Evolutionary conservation across 2,888 invertebrate genomes (phyloP).

Genomic region (Eutolmus rufibarbis): DNA sequence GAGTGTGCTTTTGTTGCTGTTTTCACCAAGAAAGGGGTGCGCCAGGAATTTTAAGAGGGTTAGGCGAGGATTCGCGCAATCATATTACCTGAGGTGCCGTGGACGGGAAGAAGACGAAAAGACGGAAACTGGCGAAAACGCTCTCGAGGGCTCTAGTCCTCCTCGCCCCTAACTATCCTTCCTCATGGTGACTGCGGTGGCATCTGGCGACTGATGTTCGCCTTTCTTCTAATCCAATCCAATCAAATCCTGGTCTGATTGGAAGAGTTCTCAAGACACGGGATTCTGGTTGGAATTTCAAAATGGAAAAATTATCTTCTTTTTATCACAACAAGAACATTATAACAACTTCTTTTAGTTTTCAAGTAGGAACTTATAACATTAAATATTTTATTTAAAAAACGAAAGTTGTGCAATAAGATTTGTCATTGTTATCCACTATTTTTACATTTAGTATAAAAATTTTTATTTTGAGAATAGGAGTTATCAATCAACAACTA

Average conservation of each 20-base stretch:
- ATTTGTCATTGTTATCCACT: too few species aligned
- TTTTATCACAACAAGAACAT: not conserved
- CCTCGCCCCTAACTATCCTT: not conserved
- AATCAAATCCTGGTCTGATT: not conserved
- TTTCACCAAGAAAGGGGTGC: slow-evolving; percentile 22
- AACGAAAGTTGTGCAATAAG: too few species aligned
- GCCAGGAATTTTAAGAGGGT: slow-evolving; percentile 11
- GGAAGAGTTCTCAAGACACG: not conserved
- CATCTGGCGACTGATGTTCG: not conserved
- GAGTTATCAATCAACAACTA: too few species aligned
- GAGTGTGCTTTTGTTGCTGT: slow-evolving; percentile 10
- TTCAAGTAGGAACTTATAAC: too few species aligned
- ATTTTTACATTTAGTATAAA: too few species aligned
- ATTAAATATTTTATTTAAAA: too few species aligned
- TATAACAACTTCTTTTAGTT: not conserved
- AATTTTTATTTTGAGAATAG: too few species aligned
- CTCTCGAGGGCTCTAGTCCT: not conserved
- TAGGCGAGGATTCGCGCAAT: not conserved
- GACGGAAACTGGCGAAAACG: not conserved
- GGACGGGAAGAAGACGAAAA: not conserved
- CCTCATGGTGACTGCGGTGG: not conserved
- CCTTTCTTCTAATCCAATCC: not conserved
- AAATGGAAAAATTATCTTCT: not conserved
- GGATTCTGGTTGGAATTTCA: not conserved
- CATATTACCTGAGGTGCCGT: not conserved